Evolutionary conservation across 2,888 invertebrate genomes (phyloP).

Genomic region (Phlogophora meticulosa): DNA sequence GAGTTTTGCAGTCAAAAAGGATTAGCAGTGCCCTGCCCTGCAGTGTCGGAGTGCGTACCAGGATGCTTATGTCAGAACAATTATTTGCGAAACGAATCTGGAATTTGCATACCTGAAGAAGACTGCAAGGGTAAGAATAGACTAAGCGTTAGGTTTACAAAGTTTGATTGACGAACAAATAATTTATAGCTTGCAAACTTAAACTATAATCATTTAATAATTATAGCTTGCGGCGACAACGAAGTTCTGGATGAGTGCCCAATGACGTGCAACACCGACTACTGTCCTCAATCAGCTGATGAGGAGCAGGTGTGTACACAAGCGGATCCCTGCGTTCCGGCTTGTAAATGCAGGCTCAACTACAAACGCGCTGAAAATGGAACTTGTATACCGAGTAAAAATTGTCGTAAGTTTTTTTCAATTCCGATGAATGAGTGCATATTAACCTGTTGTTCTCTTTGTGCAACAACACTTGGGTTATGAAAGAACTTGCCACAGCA

Average conservation of each 20-base stretch:
- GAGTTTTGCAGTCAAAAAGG: constrained; percentile 10
- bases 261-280: constrained; percentile 65
- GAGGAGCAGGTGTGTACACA: constrained; percentile 57
- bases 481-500: too few species aligned
- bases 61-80: constrained; percentile 3
- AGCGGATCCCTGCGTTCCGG: constrained; percentile 63
- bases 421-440: too few species aligned
- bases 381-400: constrained; percentile 68
- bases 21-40: background rate
- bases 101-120: constrained; percentile 10
- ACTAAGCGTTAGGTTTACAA: too few species aligned
- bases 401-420: constrained; percentile 73
- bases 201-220: too few species aligned
- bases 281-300: constrained; percentile 67
- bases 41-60: background rate
- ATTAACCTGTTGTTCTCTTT: too few species aligned
- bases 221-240: constrained; percentile 53
- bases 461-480: too few species aligned
- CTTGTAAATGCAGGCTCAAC: constrained; percentile 75
- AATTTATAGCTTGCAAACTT: too few species aligned
- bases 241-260: constrained; percentile 70
- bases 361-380: constrained; percentile 69
- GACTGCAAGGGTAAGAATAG: too few species aligned
- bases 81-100: background rate
- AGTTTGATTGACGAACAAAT: too few species aligned